Conservation (phyloP, 2,888 invertebrate species). For the Lumbricus terrestris region DNA sequence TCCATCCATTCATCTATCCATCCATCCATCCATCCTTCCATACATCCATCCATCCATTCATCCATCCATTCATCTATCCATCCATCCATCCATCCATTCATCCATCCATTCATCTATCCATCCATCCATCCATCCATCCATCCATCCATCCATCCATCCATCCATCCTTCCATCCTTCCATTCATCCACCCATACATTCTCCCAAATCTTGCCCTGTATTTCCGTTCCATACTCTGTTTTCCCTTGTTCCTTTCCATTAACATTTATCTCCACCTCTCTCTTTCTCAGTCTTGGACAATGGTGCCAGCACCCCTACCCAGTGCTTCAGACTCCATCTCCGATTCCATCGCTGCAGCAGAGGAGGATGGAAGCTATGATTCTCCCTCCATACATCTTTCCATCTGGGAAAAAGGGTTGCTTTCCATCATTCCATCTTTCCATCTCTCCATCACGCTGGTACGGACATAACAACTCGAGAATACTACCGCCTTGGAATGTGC, state of each 20-base stretch:
- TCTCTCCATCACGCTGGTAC: not conserved
- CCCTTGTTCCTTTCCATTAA: not conserved
- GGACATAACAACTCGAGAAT: not conserved
- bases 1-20: too few relatives aligned
- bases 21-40: too few relatives aligned
- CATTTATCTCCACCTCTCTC: not conserved
- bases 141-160: too few relatives aligned
- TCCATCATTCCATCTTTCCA: not conserved
- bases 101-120: too few relatives aligned
- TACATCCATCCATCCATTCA: too few relatives aligned
- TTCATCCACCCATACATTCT: too few relatives aligned
- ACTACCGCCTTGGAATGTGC: not conserved
- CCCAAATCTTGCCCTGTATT: not conserved
- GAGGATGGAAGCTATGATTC: not conserved
- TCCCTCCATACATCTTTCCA: not conserved
- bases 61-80: too few relatives aligned
- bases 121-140: not conserved
- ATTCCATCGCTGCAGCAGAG: not conserved
- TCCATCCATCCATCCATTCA: too few relatives aligned
- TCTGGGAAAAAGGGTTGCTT: not conserved
- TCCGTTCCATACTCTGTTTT: not conserved
- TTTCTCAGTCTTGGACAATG: not conserved
- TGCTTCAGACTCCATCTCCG: not conserved
- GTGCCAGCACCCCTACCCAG: not conserved
- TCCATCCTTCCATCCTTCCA: too few relatives aligned